Conservation (phyloP, 1,140 invertebrate genomes). For the Aplysia californica region DNA sequence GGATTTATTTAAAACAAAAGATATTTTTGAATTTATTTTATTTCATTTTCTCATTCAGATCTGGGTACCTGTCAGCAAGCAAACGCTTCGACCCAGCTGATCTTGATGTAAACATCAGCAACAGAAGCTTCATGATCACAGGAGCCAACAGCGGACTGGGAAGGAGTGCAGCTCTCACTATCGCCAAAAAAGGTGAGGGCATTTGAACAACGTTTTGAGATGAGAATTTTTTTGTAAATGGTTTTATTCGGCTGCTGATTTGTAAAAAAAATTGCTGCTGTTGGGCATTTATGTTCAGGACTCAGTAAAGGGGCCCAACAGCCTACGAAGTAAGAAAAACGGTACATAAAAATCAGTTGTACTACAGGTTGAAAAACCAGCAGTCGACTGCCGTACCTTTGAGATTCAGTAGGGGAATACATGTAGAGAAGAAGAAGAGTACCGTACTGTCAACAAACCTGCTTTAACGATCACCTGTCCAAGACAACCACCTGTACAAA, state of each 20-base stretch:
- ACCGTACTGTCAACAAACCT: too few relatives aligned
- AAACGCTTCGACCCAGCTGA: conserved; percentile 68
- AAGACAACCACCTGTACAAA: too few relatives aligned
- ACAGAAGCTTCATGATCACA: conserved; percentile 68
- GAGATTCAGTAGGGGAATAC: too few relatives aligned
- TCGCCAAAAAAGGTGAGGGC: conserved; percentile 56
- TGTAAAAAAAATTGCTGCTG: neutral
- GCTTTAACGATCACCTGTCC: too few relatives aligned
- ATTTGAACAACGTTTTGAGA: neutral
- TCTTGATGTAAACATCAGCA: conserved; percentile 66
- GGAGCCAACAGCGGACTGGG: conserved; percentile 70
- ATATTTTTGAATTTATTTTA: neutral
- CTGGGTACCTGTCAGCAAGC: conserved; percentile 66
- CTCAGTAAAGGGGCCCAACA: neutral
- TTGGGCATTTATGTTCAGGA: neutral
- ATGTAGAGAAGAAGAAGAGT: too few relatives aligned
- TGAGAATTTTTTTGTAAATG: neutral
- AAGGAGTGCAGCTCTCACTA: conserved; percentile 48
- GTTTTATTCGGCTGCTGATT: neutral
- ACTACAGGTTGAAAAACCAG: neutral
- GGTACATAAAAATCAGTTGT: neutral
- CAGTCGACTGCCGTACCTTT: too few relatives aligned
- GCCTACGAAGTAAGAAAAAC: neutral
- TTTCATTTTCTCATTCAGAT: conserved; percentile 42
- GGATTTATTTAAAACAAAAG: neutral